phyloP scores from a whole-genome alignment of 2,888 invertebrate genomes.

The Sphaerophoria rueppellii region DNA sequence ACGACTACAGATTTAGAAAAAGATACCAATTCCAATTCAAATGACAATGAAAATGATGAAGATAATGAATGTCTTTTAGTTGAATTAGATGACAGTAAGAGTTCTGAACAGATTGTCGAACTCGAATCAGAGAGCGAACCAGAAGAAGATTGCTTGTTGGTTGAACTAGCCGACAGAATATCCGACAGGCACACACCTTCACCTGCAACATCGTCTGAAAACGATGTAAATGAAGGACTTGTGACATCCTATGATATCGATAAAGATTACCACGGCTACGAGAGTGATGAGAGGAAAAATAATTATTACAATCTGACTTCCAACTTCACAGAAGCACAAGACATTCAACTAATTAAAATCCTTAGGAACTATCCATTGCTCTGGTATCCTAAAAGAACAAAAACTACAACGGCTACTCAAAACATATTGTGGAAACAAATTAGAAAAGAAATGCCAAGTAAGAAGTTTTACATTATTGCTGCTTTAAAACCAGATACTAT shows the following conservation, averaged over 20 bases:
- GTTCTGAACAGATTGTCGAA: neutral
- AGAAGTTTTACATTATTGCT: neutral
- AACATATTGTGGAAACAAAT: conserved; percentile 40
- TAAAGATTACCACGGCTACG: conserved; percentile 39
- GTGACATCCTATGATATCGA: conserved; percentile 41
- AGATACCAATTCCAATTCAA: too few relatives aligned
- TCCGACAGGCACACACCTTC: conserved; percentile 29
- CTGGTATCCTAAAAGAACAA: conserved; percentile 47
- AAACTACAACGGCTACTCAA: conserved; percentile 3
- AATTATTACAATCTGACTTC: neutral
- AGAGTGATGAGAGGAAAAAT: neutral
- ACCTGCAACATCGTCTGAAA: neutral
- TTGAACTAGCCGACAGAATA: conserved; percentile 47
- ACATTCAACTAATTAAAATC: conserved; percentile 44
- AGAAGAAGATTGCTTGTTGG: conserved; percentile 49
- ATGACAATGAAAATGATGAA: conserved; percentile 24
- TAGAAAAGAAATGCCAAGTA: conserved; percentile 52
- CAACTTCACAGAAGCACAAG: conserved; percentile 38
- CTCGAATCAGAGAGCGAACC: conserved; percentile 15
- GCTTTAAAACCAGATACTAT: neutral
- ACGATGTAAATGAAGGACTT: conserved; percentile 23
- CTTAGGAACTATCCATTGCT: conserved; percentile 30
- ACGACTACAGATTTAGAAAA: neutral
- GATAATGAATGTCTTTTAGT: conserved; percentile 40
- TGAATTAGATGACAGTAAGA: neutral